These are phyloP conservation scores for Platalea minor DNA, from an alignment of 2,797 vertebrate species.

Conservation along the genomic window DNA sequence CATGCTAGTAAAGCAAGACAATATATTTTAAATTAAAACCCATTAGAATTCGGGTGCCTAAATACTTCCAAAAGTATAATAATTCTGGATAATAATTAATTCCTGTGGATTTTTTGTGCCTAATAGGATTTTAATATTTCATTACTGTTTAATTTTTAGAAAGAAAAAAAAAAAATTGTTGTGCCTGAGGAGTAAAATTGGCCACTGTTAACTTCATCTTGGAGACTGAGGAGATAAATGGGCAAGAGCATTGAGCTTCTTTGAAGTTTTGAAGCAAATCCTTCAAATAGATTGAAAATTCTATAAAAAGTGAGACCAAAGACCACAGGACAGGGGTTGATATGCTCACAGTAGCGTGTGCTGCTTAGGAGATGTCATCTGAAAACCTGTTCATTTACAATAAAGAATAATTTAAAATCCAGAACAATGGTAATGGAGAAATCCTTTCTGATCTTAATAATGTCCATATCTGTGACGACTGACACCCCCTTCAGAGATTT, in stretches of 20 bases:
- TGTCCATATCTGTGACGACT: not conserved
- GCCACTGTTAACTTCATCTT: not conserved
- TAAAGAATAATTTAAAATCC: not conserved
- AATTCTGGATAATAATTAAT: not conserved
- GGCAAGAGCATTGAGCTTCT: not conserved
- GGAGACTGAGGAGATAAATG: not conserved
- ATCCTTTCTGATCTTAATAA: not conserved
- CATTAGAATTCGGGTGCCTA: not conserved
- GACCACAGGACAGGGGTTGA: not conserved
- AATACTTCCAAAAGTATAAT: not conserved
- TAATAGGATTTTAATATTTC: not conserved
- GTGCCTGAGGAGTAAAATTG: not conserved
- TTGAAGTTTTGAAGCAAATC: not conserved
- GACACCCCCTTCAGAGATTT: not conserved
- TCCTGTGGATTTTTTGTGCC: not conserved
- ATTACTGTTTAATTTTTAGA: not conserved
- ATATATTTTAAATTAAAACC: not conserved
- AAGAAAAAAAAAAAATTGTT: not conserved
- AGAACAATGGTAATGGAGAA: not conserved
- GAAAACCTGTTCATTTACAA: not conserved
- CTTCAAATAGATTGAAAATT: not conserved
- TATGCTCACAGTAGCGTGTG: not conserved
- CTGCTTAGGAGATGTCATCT: not conserved
- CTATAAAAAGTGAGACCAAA: not conserved
- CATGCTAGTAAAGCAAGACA: not conserved